Base-by-base conservation (phyloP, 2,888 invertebrate genomes). In the Chymomyza fuscimana region DNA sequence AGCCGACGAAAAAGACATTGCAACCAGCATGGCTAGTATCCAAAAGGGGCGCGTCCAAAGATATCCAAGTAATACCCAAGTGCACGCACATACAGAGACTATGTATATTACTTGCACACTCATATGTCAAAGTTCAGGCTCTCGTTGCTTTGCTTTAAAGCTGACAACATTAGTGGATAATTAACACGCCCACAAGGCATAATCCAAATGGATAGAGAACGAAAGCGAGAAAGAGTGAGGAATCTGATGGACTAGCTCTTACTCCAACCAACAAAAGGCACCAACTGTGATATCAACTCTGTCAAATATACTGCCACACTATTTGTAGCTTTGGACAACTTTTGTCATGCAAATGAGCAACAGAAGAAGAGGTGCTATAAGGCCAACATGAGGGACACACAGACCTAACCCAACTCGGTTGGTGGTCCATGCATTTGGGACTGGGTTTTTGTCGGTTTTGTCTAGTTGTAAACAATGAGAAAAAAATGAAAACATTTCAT, bases 151-250 rank as follows among this genome's bases (percentile, higher is more conserved):
- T 77, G 64, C 75, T 72, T 76, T 79, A 73, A 73, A 76, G 73
- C 86, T 72, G 73, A 73, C 87, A 79, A 78, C 82, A 82, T 86
- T 86, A 88, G 82, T 77, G 79, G 79, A 86, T 86, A 88, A 86
- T 86, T 86, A 87, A 86, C 87, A 88, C 88, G 88, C 86, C 88
- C 88, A 78, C 81, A 70, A 54, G 16, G 4, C 16, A 63, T 16
- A 52, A 63, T 51, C 15, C 63, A 6, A 6, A 46, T 25, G 16
- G 40, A 50, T 19, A 10, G 59, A 25, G 59, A 12, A 1, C 12
- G 40, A 19, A 2, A 19, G 19, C 19, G 19, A 19, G 7, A 7
- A 9, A 5, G 54, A 16, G 15, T 9, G n/a, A 9, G 16, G 54
- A 5, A 54, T 1, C 54, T 32, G 32, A 32, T 25, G 25, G 25